Base-by-base conservation (phyloP, 2,113 vertebrate species). In the Morone saxatilis region DNA sequence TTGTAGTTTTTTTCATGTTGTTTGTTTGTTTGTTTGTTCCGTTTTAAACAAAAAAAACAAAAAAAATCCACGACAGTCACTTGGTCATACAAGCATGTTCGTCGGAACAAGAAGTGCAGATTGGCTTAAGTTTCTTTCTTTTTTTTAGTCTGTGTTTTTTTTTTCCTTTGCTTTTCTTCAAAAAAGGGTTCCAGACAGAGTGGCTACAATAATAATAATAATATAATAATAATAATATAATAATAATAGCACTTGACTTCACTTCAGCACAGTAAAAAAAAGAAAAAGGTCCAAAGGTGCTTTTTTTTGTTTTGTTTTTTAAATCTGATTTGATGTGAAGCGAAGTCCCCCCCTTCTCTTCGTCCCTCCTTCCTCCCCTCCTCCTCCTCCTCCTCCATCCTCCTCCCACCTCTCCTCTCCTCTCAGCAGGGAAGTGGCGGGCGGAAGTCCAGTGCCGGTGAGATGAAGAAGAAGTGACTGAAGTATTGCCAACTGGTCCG, bases 221-320 rank as follows among this genome's bases (percentile, higher is more conserved):
- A 76, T 70, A 60, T 51, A 38, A 68, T 57, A 59, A 85, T 69
- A 78, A 31, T 31, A 31, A 31, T 31, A 31, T 31, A 31, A 31
- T 78, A 60, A 90, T 88, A 92, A 91, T 89, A 92, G 91, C 90
- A 92, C 91, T 91, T 88, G 83, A 94, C 90, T 91, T 93, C 90
- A 94, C 93, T 90, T 92, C 89, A 90, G 90, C 88, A 90, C 92
- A 88, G 90, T 93, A 86, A 87, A 90, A 92, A 87, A 89, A 63
- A 8, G 71, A 66, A 83, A 86, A 88, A 85, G 77, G 86, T 90
- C 65, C 74, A 91, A 92, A 88, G 87, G 90, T 91, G 86, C 87
- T 88, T 89, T 86, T 78, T 66, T 81, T 40, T 78, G 50, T 73
- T 53, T 81, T 61, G 12, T 31, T 87, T 84, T 72, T 87, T 72